Conservation (phyloP, 2,797 vertebrate genomes). For the Alauda arvensis region DNA sequence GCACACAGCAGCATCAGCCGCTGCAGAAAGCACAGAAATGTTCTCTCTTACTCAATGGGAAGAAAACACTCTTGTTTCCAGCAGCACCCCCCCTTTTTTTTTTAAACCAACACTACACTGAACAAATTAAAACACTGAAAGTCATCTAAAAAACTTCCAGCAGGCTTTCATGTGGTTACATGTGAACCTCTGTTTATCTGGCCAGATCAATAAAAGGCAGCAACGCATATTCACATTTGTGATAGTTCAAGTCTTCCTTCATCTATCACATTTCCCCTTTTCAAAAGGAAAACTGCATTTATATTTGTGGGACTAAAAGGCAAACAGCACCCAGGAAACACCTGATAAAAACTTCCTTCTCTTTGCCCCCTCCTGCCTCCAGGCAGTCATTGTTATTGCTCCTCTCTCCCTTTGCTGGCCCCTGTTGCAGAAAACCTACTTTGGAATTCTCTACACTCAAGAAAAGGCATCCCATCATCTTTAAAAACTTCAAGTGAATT, state of each 20-base stretch:
- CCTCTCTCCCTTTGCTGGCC: not conserved
- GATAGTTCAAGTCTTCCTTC: conserved; percentile 10
- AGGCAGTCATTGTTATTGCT: not conserved
- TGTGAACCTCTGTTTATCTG: not conserved
- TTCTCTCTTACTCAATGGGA: not conserved
- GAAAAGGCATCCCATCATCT: not conserved
- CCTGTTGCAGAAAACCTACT: not conserved
- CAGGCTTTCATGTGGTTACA: not conserved
- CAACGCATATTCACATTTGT: not conserved
- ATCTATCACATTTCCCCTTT: not conserved
- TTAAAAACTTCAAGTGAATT: not conserved
- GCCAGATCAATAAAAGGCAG: not conserved
- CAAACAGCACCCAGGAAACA: not conserved
- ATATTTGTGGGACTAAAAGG: not conserved
- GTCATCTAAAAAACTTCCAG: not conserved
- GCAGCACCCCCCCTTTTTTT: not conserved
- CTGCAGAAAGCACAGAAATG: conserved; percentile 32
- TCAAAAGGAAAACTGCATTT: not conserved
- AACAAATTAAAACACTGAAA: not conserved
- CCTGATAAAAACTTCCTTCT: conserved; percentile 11
- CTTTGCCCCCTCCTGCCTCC: not conserved
- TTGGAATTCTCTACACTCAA: not conserved
- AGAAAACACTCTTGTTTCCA: not conserved
- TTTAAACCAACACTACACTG: not conserved
- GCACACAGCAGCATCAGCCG: not conserved